These are phyloP conservation scores for Empis livida DNA, from an alignment of 2,888 invertebrate genomes.

Conservation along the genomic window DNA sequence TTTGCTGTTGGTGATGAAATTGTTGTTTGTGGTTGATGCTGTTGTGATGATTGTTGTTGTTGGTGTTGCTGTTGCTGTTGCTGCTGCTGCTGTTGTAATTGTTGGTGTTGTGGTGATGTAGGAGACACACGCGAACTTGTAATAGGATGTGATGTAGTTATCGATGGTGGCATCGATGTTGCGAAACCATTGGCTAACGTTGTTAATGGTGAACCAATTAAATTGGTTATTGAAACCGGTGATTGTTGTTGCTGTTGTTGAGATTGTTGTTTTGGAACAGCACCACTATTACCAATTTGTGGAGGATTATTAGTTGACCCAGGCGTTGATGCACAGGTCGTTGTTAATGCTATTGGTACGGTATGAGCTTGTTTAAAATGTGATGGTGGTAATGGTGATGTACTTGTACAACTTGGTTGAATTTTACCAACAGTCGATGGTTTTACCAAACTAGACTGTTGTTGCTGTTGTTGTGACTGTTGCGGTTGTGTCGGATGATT, in stretches of 20 bases:
- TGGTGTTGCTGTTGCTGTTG: constrained; percentile 25
- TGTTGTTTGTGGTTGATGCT: constrained; percentile 37
- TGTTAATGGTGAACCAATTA: constrained; percentile 22
- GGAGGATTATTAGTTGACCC: neutral
- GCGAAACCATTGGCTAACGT: constrained; percentile 23
- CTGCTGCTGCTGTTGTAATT: constrained; percentile 24
- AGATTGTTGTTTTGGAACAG: neutral
- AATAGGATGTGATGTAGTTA: constrained; percentile 21
- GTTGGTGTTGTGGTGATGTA: constrained; percentile 27
- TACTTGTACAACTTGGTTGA: constrained; percentile 18
- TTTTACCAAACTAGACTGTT: constrained; percentile 24
- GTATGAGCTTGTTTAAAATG: constrained; percentile 10
- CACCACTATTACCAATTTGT: neutral
- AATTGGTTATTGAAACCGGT: constrained; percentile 16
- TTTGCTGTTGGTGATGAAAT: constrained; percentile 14
- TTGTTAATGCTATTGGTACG: constrained; percentile 11
- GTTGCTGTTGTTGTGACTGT: constrained; percentile 28
- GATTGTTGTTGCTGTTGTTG: constrained; percentile 13
- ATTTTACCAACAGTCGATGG: constrained; percentile 21
- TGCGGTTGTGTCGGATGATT: constrained; percentile 8
- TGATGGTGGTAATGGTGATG: constrained; percentile 13
- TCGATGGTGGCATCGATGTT: constrained; percentile 20
- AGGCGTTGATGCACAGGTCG: constrained; percentile 3
- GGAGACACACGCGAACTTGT: constrained; percentile 17
- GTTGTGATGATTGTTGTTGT: constrained; percentile 34